These are phyloP conservation scores for Orchesella flavescens DNA, from an alignment of 2,888 invertebrate species.

Conservation along the genomic window DNA sequence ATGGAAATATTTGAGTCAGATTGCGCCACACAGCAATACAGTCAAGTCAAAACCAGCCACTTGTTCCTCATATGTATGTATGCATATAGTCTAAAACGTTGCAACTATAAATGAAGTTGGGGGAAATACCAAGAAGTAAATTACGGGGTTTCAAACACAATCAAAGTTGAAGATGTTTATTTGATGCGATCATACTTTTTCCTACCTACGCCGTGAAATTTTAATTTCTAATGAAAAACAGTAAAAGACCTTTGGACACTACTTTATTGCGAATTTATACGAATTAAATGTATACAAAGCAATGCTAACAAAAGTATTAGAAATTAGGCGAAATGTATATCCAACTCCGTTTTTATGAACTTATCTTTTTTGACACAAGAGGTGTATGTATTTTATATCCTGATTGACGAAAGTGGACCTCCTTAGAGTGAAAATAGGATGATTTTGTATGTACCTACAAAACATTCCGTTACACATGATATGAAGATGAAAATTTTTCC, in stretches of 20 bases:
- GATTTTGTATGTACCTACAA: not conserved
- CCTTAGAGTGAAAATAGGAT: conserved; percentile 21
- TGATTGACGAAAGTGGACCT: conserved; percentile 47
- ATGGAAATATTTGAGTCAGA: no score
- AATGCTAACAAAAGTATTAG: no score
- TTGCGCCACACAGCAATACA: no score
- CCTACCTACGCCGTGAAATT: no score
- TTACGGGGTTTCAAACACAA: not conserved
- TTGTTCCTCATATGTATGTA: not conserved
- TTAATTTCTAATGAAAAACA: no score
- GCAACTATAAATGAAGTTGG: not conserved
- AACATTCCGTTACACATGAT: not conserved
- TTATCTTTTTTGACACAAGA: conserved; percentile 21
- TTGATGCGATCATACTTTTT: not conserved
- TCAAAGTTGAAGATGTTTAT: not conserved
- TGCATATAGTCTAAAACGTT: not conserved
- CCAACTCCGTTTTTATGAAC: no score
- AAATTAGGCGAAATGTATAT: not conserved
- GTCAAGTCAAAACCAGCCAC: not conserved
- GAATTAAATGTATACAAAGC: no score
- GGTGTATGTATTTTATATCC: not conserved
- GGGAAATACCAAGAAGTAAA: conserved; percentile 8
- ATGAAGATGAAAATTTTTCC: not conserved
- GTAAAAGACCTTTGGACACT: no score
- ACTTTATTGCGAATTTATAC: no score